Percentiles rank a stretch among this genome's conserved stretches.
These are phyloP conservation scores for Oikopleura dioica DNA, from an alignment of 23 tunicate genomes.

Conservation along the genomic window DNA sequence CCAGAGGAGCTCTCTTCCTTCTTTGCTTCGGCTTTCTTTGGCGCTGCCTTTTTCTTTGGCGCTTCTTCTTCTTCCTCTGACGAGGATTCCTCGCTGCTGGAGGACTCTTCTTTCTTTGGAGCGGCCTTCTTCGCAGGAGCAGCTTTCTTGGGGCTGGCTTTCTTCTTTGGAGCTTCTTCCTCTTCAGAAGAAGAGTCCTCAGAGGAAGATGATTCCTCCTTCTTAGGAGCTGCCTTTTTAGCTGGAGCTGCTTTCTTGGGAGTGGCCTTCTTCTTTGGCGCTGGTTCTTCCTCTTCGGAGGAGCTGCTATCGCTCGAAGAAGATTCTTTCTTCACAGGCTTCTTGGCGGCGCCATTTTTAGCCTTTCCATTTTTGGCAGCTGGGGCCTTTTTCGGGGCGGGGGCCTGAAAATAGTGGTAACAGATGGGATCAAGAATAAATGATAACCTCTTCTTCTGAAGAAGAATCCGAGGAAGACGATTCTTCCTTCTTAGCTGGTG, in stretches of 20 bases:
- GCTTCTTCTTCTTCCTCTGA: background rate
- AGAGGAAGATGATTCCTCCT: too few species aligned
- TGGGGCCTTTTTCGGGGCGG: background rate
- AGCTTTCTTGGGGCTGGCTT: background rate
- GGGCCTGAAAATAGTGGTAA: too few species aligned
- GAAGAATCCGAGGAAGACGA: background rate
- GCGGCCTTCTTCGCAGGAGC: background rate
- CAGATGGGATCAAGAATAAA: too few species aligned
- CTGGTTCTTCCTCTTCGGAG: background rate
- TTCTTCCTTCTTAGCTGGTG: background rate
- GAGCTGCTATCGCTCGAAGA: background rate
- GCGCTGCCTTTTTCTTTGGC: background rate
- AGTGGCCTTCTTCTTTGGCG: too few species aligned
- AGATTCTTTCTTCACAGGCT: background rate
- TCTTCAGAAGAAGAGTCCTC: background rate
- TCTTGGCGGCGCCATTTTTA: background rate
- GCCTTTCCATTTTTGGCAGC: background rate
- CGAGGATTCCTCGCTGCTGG: background rate
- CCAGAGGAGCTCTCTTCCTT: background rate
- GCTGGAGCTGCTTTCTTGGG: too few species aligned
- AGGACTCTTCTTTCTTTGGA: background rate
- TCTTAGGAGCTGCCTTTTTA: too few species aligned
- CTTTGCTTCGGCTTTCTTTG: background rate
- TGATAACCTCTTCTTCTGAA: background rate
- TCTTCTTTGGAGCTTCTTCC: background rate